A percentile compares a stretch with the other conserved stretches of the same genome.
Conservation (phyloP, 2,797 vertebrate genomes). For the Decapterus maruadsi region DNA sequence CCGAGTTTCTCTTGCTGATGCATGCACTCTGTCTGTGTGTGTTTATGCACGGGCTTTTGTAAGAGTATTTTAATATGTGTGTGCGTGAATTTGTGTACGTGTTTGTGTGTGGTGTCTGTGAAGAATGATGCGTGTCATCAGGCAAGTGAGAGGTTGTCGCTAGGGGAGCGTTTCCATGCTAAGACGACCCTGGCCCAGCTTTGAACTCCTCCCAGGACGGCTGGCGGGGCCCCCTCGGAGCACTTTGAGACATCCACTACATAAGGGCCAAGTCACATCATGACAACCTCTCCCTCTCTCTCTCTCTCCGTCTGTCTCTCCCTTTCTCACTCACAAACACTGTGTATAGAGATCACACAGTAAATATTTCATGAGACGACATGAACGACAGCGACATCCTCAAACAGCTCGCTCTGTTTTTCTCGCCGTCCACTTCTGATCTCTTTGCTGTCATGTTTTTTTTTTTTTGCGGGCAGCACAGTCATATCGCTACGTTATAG, state of each 20-base stretch:
- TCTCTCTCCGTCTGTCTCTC: slow-evolving; percentile 6
- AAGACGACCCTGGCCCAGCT: slow-evolving; percentile 80
- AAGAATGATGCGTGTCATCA: slow-evolving; percentile 79
- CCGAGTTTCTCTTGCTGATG: slow-evolving; percentile 78
- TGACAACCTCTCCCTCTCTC: slow-evolving; percentile 54
- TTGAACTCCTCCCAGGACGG: slow-evolving; percentile 78
- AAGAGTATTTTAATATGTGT: slow-evolving; percentile 62
- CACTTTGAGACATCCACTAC: slow-evolving; percentile 67
- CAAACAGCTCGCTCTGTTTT: slow-evolving; percentile 45
- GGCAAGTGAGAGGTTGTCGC: slow-evolving; percentile 71
- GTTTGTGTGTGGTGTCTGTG: slow-evolving; percentile 51
- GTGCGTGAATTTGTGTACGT: not conserved
- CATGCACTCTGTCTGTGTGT: slow-evolving; percentile 66
- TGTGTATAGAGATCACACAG: slow-evolving; percentile 46
- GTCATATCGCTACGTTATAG: slow-evolving; percentile 8
- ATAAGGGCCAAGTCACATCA: slow-evolving; percentile 59
- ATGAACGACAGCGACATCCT: slow-evolving; percentile 61
- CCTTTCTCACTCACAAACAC: slow-evolving; percentile 33
- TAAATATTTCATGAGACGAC: slow-evolving; percentile 78
- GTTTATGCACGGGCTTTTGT: slow-evolving; percentile 49
- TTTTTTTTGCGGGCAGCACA: slow-evolving; percentile 9
- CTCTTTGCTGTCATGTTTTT: slow-evolving; percentile 33
- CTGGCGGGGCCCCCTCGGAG: slow-evolving; percentile 63
- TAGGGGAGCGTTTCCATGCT: slow-evolving; percentile 65
- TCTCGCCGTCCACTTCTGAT: slow-evolving; percentile 60